Evolutionary conservation across 2,888 invertebrate species (phyloP).

Genomic region (Agrilus mali): DNA sequence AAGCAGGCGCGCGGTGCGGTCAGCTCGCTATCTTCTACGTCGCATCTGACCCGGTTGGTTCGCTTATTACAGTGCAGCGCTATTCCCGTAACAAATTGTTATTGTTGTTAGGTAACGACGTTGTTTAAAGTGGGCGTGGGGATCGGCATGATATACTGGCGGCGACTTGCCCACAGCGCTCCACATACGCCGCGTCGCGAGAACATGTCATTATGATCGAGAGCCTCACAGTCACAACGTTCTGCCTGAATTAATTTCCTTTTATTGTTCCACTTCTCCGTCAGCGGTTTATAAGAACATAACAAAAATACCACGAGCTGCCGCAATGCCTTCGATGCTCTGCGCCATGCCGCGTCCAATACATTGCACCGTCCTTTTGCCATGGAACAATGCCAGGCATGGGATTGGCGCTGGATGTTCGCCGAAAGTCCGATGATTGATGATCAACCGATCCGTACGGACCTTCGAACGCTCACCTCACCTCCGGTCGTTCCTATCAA

Average conservation of each 20-base stretch:
- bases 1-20: no score
- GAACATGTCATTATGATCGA: conserved; percentile 30
- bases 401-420: no score
- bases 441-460: no score
- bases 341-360: no score
- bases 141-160: conserved; percentile 29
- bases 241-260: conserved; percentile 15
- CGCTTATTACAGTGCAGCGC: conserved; percentile 29
- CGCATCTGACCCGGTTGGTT: conserved; percentile 27
- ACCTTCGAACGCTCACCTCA: no score
- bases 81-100: conserved; percentile 36
- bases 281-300: background rate
- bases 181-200: conserved; percentile 24
- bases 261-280: conserved; percentile 8
- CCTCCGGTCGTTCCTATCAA: no score
- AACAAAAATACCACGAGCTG: no score
- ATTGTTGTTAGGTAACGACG: conserved; percentile 36
- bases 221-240: conserved; percentile 22
- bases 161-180: conserved; percentile 26
- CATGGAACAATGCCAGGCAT: no score
- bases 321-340: no score
- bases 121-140: conserved; percentile 33
- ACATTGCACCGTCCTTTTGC: no score
- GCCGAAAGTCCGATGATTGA: no score
- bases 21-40: no score